These are phyloP conservation scores for Metallyticus violacea DNA, from an alignment of 2,888 invertebrate species.

Conservation along the genomic window DNA sequence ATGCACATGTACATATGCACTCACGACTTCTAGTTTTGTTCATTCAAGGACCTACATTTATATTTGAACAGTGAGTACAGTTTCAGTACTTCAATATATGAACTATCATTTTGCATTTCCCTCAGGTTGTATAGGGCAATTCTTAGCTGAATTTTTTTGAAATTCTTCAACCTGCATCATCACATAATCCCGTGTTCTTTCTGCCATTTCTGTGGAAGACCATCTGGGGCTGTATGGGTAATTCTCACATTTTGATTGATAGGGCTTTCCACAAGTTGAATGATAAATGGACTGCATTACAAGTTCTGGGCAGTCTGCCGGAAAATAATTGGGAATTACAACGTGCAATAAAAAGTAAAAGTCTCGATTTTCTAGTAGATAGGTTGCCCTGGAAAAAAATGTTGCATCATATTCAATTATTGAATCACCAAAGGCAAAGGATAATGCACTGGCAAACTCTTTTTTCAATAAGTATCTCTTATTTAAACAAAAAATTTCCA, in stretches of 20 bases:
- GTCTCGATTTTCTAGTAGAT: constrained; percentile 60
- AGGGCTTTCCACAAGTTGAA: constrained; percentile 42
- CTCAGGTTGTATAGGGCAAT: background rate
- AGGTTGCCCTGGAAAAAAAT: constrained; percentile 50
- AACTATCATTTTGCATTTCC: background rate
- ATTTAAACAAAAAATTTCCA: constrained; percentile 43
- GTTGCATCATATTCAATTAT: constrained; percentile 53
- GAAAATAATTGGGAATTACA: constrained; percentile 44
- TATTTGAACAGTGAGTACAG: too few relatives aligned
- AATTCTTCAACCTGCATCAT: constrained; percentile 14
- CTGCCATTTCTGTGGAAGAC: constrained; percentile 41
- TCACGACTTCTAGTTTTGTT: too few relatives aligned
- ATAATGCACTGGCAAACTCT: constrained; percentile 48
- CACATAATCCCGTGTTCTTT: constrained; percentile 34
- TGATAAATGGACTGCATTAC: constrained; percentile 47
- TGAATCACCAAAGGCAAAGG: constrained; percentile 46
- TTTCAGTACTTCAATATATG: too few relatives aligned
- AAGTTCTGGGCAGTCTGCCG: constrained; percentile 44
- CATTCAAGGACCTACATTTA: too few relatives aligned
- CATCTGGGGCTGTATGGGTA: constrained; percentile 44
- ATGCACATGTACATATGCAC: too few relatives aligned
- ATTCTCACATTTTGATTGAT: constrained; percentile 28
- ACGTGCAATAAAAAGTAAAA: constrained; percentile 62
- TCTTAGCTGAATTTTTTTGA: constrained; percentile 21
- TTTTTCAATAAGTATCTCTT: constrained; percentile 47